Conservation (phyloP, 2,797 vertebrate genomes). For the Perodicticus potto region DNA sequence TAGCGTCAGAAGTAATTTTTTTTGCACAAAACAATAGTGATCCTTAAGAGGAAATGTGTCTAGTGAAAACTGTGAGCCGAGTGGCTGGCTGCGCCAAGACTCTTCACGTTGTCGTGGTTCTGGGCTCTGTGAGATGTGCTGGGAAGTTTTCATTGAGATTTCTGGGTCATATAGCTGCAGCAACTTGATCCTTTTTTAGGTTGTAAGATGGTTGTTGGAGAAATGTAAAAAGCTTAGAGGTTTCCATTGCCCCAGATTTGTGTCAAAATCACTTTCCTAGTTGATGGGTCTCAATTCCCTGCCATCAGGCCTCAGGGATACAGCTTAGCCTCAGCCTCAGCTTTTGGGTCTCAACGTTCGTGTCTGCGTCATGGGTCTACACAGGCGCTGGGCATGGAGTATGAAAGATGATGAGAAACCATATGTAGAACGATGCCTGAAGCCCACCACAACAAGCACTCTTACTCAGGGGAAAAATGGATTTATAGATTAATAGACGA, state of each 20-base stretch:
- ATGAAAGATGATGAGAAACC: not conserved
- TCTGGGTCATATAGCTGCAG: not conserved
- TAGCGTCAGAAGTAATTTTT: not conserved
- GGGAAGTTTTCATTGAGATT: not conserved
- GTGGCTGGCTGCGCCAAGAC: not conserved
- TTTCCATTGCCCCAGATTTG: not conserved
- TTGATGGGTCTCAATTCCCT: not conserved
- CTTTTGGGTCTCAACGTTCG: not conserved
- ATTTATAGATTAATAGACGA: not conserved
- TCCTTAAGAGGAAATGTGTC: not conserved
- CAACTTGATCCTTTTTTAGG: slow-evolving; percentile 25
- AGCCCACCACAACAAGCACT: not conserved
- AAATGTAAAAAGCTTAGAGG: slow-evolving; percentile 3
- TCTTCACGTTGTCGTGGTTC: not conserved
- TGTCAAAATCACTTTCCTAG: not conserved
- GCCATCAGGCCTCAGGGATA: not conserved
- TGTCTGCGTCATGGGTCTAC: not conserved
- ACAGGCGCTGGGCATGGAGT: too few species aligned
- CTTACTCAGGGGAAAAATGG: not conserved
- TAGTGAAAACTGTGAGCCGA: not conserved
- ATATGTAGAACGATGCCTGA: not conserved
- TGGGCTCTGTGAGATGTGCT: not conserved
- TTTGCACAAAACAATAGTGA: not conserved
- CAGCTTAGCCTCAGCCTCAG: not conserved
- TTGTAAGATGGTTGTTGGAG: not conserved